Evolutionary conservation across 1,140 invertebrate species (phyloP), one percentile per base, ranked within the genome.

Genomic region (Diabrotica virgifera): DNA sequence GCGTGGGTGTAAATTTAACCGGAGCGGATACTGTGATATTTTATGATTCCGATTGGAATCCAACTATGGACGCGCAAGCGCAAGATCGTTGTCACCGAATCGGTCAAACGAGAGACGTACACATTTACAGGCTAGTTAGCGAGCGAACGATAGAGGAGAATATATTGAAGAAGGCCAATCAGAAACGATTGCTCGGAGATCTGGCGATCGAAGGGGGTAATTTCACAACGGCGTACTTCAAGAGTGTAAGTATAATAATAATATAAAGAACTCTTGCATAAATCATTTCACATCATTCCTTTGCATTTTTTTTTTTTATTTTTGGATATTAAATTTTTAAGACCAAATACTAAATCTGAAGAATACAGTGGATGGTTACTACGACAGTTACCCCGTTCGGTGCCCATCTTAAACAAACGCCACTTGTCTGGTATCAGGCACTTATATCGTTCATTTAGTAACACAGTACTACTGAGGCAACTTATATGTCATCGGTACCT

Each of bases 21-120:
- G 98, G 98, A 59, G 98, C 98, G 37, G 98, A 99, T 82, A 98
- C 96, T 70, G 98, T 99, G 52, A 93, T 99, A 77, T 99, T 99
- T 83, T 99, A 99, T 81, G 98, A 99, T 82, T 97, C 95, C 68
- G 98, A 99, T 82, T 99, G 97, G 98, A 99, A 99, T 87, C 97
- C 97, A 52, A 99, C 97, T 0, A 99, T 99, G 97, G 97, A 99
- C 86, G 96, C 96, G 53, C 97, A 96, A 81, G 97, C 97, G 61
- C 97, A 99, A 82, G 98, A 99, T 82, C 85, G 97, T 70, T 98
- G 96, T 82, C 97, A 99, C 83, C 87, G 98, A 71, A 99, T 99
- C 76, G 98, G 98, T 2, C 98, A 99, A 83, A 99, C 98, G 0
- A 85, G 97, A 72, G 97, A 99, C 87, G 98, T 99, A 57, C 96